Conservation (phyloP, 1,140 invertebrate species). For the Steinernema khuongi region DNA sequence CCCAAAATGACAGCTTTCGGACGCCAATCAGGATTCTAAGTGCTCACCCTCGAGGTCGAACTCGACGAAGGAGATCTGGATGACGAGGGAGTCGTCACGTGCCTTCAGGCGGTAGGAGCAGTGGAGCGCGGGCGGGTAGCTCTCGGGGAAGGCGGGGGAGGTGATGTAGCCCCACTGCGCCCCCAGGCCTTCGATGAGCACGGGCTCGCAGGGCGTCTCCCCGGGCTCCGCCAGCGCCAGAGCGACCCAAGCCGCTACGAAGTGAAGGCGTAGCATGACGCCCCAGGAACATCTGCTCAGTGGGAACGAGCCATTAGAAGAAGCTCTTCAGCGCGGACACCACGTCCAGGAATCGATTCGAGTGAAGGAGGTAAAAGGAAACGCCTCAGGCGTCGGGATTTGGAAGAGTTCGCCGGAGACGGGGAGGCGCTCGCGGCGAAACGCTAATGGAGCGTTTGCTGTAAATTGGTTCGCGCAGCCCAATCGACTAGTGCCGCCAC, state of each 20-base stretch:
- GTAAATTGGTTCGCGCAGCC: neutral
- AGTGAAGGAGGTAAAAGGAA: constrained; percentile 8
- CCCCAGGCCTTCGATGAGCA: neutral
- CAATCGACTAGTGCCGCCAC: constrained; percentile 1
- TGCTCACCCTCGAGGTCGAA: neutral
- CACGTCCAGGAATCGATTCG: neutral
- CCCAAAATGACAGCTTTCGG: too few species aligned
- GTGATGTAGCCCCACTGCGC: neutral
- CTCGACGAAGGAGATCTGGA: neutral
- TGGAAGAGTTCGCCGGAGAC: neutral
- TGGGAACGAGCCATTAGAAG: neutral
- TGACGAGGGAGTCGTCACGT: neutral
- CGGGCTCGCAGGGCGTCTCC: neutral
- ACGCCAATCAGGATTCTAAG: too few species aligned
- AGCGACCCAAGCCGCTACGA: neutral
- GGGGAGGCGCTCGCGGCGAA: neutral
- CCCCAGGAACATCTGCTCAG: neutral
- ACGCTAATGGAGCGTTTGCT: constrained; percentile 2
- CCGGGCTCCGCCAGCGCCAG: too few species aligned
- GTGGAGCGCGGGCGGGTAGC: neutral
- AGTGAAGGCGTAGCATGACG: neutral
- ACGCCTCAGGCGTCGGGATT: constrained; percentile 2
- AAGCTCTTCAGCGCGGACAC: neutral
- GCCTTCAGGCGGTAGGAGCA: neutral
- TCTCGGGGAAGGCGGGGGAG: neutral